Evolutionary conservation across 2,888 invertebrate species (phyloP).

Genomic region (Eupithecia subfuscata): DNA sequence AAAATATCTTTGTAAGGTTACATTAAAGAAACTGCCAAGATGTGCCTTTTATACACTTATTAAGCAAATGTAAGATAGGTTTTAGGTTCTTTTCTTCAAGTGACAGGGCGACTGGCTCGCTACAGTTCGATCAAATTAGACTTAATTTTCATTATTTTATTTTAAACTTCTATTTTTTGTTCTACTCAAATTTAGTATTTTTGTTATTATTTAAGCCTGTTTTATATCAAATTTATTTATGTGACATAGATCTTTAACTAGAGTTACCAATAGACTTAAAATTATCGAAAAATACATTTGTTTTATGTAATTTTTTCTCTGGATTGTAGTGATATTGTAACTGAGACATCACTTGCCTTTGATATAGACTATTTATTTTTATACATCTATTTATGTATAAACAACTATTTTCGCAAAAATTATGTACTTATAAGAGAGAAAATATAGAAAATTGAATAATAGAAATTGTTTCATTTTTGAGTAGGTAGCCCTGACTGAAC

Average conservation of each 20-base stretch:
- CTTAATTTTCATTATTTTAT: conserved; percentile 42
- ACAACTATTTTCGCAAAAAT: conserved; percentile 63
- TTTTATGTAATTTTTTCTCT: conserved; percentile 44
- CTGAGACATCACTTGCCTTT: conserved; percentile 72
- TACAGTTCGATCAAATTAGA: conserved; percentile 60
- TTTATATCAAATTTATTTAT: conserved; percentile 76
- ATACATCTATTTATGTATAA: conserved; percentile 67
- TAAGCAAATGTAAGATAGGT: conserved; percentile 54
- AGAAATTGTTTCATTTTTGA: conserved; percentile 54
- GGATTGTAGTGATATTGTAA: conserved; percentile 50
- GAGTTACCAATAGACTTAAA: conserved; percentile 80
- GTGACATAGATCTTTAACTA: conserved; percentile 72
- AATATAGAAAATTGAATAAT: conserved; percentile 74
- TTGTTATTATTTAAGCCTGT: conserved; percentile 65
- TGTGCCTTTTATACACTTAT: conserved; percentile 80
- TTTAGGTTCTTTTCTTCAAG: conserved; percentile 52
- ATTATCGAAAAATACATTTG: conserved; percentile 40
- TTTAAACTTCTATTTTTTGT: conserved; percentile 36
- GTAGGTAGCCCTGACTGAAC: neutral
- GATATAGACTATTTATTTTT: conserved; percentile 72
- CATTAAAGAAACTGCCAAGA: conserved; percentile 77
- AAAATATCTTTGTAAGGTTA: conserved; percentile 60
- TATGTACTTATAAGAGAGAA: conserved; percentile 76
- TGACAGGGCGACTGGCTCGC: conserved; percentile 78
- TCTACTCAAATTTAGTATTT: conserved; percentile 33